A percentile compares a stretch with the other conserved stretches of the same genome.
Conservation (phyloP, 2,797 vertebrate species). For the Macroramphosus scolopax region DNA sequence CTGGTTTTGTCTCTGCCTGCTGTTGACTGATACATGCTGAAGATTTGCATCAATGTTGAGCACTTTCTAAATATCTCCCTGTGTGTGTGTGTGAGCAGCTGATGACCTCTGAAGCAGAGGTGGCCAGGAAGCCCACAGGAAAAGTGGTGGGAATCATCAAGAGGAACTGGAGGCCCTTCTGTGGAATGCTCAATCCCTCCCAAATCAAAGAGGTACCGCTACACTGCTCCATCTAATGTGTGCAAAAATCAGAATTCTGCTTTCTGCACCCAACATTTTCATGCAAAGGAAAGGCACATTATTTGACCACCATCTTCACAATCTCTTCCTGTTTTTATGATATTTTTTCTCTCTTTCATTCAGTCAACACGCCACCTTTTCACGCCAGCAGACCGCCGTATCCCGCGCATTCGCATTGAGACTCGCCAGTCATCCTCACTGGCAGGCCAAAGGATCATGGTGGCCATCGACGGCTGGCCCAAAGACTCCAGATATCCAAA, state of each 20-base stretch:
- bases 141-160: conserved; percentile 95
- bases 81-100: conserved; percentile 70
- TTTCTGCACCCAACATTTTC: too few relatives aligned
- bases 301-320: too few relatives aligned
- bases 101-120: conserved; percentile 68
- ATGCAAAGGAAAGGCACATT: too few relatives aligned
- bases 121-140: conserved; percentile 84
- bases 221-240: not conserved
- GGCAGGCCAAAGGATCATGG: conserved; percentile 92
- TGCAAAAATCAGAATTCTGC: too few relatives aligned
- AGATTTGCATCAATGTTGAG: too few relatives aligned
- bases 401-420: conserved; percentile 95
- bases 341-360: conserved; percentile 3
- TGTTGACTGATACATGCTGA: too few relatives aligned
- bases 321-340: not conserved
- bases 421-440: conserved; percentile 88
- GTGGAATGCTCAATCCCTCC: conserved; percentile 92
- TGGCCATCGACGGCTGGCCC: conserved; percentile 96
- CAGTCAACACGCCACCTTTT: conserved; percentile 95
- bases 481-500: conserved; percentile 96
- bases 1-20: too few relatives aligned
- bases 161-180: conserved; percentile 94
- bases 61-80: too few relatives aligned
- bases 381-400: conserved; percentile 91
- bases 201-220: conserved; percentile 83